phyloP scores from a whole-genome alignment of 2,113 vertebrate genomes.

The Cromileptes altivelis region DNA sequence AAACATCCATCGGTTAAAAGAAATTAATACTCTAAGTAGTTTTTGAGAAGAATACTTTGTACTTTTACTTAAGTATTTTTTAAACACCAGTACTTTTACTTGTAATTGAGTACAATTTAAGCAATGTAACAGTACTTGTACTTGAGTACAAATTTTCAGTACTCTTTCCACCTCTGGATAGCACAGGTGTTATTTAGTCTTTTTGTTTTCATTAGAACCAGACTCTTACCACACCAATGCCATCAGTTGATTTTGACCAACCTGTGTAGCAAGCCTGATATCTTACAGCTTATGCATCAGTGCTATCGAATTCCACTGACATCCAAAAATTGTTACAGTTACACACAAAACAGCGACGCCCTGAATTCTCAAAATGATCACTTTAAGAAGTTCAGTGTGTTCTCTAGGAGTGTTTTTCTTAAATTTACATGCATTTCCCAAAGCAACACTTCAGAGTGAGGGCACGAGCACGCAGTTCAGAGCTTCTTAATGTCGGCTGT shows the following conservation, averaged over 20 bases:
- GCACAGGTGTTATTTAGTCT: neutral
- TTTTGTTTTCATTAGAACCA: neutral
- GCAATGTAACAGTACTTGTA: too few relatives aligned
- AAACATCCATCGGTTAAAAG: too few relatives aligned
- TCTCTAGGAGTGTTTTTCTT: neutral
- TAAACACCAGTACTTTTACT: too few relatives aligned
- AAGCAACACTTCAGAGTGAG: neutral
- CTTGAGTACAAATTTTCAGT: too few relatives aligned
- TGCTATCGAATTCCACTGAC: neutral
- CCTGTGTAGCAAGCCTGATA: neutral
- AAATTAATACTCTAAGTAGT: too few relatives aligned
- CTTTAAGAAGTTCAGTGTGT: too few relatives aligned
- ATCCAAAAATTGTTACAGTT: neutral
- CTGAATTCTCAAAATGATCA: too few relatives aligned
- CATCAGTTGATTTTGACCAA: neutral
- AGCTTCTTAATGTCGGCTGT: neutral
- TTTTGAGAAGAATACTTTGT: too few relatives aligned
- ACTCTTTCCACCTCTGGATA: neutral
- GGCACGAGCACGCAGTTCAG: neutral
- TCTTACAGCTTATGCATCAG: neutral
- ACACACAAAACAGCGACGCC: neutral
- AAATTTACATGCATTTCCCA: neutral
- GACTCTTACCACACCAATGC: neutral
- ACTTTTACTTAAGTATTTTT: too few relatives aligned
- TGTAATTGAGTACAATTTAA: too few relatives aligned